Percentiles rank a stretch among this genome's conserved stretches.
These are phyloP conservation scores for Lymantria dispar DNA, from an alignment of 2,888 invertebrate genomes.

Conservation along the genomic window DNA sequence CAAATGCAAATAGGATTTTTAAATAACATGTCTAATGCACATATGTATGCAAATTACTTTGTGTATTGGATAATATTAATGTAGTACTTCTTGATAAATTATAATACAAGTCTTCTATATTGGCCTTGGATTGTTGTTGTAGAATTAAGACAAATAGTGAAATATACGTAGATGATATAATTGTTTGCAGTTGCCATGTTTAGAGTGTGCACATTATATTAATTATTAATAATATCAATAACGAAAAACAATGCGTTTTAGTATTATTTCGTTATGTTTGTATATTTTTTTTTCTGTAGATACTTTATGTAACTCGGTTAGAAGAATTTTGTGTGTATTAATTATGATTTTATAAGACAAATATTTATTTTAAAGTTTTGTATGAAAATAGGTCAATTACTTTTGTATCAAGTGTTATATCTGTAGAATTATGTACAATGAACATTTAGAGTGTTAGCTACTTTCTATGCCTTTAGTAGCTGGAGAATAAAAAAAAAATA, in stretches of 20 bases:
- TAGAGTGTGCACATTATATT: conserved; percentile 42
- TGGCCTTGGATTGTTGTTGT: conserved; percentile 56
- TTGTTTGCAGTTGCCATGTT: conserved; percentile 64
- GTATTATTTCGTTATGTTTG: conserved; percentile 68
- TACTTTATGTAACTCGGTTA: conserved; percentile 21
- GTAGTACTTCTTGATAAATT: background rate
- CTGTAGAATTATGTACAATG: background rate
- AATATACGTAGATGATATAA: conserved; percentile 43
- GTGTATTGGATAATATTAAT: conserved; percentile 18
- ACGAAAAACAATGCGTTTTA: conserved; percentile 76
- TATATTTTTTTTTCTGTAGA: conserved; percentile 30
- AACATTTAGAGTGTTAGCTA: background rate
- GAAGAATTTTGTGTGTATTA: conserved; percentile 13
- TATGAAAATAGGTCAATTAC: conserved; percentile 19
- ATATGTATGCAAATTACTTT: conserved; percentile 1
- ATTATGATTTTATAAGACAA: conserved; percentile 1
- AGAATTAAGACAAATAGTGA: conserved; percentile 36
- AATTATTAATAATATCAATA: conserved; percentile 22
- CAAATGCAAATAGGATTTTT: background rate
- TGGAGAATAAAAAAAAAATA: too few relatives aligned
- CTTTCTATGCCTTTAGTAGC: too few relatives aligned
- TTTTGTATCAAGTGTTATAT: conserved; percentile 28
- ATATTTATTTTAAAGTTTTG: background rate
- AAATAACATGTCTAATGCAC: background rate
- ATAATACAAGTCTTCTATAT: conserved; percentile 42